phyloP scores from a whole-genome alignment of 2,888 invertebrate genomes.

The Salticus scenicus region DNA sequence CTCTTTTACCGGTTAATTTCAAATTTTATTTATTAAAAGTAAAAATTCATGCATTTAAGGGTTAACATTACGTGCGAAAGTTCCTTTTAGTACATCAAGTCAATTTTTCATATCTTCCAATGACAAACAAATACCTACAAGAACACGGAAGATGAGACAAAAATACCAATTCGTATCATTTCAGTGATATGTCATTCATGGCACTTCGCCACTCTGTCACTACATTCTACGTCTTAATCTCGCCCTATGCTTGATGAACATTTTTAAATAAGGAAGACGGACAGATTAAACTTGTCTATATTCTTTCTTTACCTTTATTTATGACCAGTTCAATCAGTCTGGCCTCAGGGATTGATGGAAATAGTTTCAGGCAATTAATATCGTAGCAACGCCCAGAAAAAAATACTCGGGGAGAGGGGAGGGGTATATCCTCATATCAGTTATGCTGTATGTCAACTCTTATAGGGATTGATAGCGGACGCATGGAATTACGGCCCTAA shows the following conservation, averaged over 20 bases:
- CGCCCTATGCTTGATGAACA: background rate
- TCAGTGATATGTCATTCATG: background rate
- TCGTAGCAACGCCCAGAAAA: conserved; percentile 20
- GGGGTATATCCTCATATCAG: background rate
- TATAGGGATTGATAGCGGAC: background rate
- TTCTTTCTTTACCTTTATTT: conserved; percentile 57
- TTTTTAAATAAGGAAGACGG: background rate
- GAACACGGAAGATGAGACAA: too few species aligned
- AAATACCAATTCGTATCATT: too few species aligned
- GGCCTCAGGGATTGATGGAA: conserved; percentile 29
- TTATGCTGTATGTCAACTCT: background rate
- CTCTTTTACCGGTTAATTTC: too few species aligned
- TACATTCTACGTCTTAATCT: too few species aligned
- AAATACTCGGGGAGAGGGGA: background rate
- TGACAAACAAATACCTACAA: too few species aligned
- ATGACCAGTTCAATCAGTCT: conserved; percentile 38
- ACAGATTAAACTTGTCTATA: conserved; percentile 57
- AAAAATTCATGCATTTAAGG: too few species aligned
- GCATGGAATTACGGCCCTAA: background rate
- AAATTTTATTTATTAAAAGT: too few species aligned
- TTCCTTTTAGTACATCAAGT: too few species aligned
- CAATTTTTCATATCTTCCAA: too few species aligned
- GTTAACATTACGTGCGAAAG: too few species aligned
- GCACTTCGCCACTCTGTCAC: too few species aligned
- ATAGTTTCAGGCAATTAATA: conserved; percentile 59